Conservation (phyloP, 1,140 invertebrate species). For the Pristionchus pacificus region DNA sequence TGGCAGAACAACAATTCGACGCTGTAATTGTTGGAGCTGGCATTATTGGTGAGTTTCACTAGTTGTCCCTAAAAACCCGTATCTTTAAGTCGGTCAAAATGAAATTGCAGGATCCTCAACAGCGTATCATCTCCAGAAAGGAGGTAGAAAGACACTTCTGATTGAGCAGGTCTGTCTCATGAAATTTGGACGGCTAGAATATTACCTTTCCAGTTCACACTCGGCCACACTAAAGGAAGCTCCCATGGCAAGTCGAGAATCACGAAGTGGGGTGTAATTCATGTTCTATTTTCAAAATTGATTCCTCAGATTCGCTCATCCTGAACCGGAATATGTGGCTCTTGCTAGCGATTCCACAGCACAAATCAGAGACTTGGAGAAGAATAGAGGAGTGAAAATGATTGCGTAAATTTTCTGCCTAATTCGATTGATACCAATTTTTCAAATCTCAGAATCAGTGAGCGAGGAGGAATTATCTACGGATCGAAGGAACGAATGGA, state of each 20-base stretch:
- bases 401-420: slow-evolving; percentile 19
- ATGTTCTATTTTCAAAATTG: neutral
- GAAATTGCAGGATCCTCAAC: slow-evolving; percentile 6
- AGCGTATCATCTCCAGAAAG: slow-evolving; percentile 26
- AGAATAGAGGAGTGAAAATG: slow-evolving; percentile 19
- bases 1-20: too few species aligned
- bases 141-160: slow-evolving; percentile 22
- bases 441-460: slow-evolving; percentile 13
- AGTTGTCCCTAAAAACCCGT: too few species aligned
- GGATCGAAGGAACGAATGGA: slow-evolving; percentile 2
- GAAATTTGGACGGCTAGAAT: too few species aligned
- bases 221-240: slow-evolving; percentile 27
- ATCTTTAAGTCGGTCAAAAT: too few species aligned
- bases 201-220: slow-evolving; percentile 18
- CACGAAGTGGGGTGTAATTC: neutral
- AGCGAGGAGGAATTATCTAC: slow-evolving; percentile 16
- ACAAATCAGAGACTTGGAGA: slow-evolving; percentile 27
- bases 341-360: slow-evolving; percentile 17
- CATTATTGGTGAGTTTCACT: too few species aligned
- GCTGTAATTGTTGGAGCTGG: too few species aligned
- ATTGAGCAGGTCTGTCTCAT: slow-evolving; percentile 22
- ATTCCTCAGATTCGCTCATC: too few species aligned
- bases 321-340: slow-evolving; percentile 15
- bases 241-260: slow-evolving; percentile 24
- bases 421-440: too few species aligned